phyloP scores from a whole-genome alignment of 2,113 vertebrate genomes.

The Podarcis muralis region DNA sequence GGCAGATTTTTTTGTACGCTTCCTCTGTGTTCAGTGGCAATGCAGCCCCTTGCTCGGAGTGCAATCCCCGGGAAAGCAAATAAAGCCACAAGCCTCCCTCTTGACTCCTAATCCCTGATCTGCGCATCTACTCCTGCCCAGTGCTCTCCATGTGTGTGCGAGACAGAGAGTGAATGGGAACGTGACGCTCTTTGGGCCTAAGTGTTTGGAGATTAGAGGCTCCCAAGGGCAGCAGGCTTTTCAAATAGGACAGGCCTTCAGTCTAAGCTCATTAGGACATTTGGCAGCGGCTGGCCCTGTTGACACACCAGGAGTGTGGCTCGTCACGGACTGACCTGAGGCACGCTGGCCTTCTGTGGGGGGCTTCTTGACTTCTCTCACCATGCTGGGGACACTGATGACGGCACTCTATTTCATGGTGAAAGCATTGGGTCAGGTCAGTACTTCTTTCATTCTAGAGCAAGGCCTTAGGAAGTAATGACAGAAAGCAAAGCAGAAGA shows the following conservation, averaged over 20 bases:
- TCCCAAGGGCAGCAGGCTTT: not conserved
- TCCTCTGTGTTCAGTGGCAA: not conserved
- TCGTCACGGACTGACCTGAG: accelerated
- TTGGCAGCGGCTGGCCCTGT: conserved; percentile 7
- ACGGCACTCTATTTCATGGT: conserved; percentile 85
- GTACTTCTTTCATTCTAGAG: not conserved
- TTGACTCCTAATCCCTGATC: not conserved
- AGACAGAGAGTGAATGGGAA: not conserved
- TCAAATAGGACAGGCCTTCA: not conserved
- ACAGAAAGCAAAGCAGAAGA: not conserved
- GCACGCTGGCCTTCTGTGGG: accelerated
- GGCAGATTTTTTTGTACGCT: no score
- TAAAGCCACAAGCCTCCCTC: not conserved
- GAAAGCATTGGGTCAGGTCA: conserved; percentile 80
- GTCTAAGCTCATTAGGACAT: conserved; percentile 60
- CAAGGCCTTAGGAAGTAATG: not conserved
- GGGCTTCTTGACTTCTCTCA: accelerated
- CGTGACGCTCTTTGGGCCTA: conserved; percentile 36
- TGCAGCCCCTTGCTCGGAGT: not conserved
- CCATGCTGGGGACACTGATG: conserved; percentile 87
- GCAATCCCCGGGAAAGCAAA: not conserved
- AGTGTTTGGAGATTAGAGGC: conserved; percentile 11
- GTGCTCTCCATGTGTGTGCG: not conserved
- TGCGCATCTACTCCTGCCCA: not conserved
- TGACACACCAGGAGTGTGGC: not conserved